These are phyloP conservation scores for Leptopilina boulardi DNA, from an alignment of 1,140 invertebrate species.

Conservation along the genomic window DNA sequence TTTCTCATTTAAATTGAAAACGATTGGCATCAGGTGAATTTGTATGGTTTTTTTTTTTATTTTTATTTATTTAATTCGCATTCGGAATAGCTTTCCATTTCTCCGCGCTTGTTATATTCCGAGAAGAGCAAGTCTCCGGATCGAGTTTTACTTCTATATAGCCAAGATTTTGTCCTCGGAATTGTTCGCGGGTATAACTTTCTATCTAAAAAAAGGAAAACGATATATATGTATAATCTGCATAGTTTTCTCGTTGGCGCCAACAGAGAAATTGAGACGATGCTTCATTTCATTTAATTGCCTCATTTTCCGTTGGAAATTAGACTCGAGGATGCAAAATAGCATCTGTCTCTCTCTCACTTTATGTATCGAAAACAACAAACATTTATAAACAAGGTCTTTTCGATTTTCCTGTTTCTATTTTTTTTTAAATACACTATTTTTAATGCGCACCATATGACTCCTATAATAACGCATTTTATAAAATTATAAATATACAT, in stretches of 20 bases:
- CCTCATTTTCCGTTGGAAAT: constrained; percentile 27
- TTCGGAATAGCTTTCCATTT: constrained; percentile 28
- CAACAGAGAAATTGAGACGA: constrained; percentile 29
- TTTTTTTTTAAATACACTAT: neutral
- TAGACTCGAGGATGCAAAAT: constrained; percentile 14
- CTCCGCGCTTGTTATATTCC: neutral
- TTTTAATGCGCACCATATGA: no score
- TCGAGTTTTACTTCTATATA: constrained; percentile 12
- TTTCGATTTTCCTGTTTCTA: neutral
- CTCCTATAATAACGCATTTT: no score
- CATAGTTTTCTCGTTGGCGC: constrained; percentile 33
- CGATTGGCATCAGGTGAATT: no score
- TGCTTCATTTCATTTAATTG: constrained; percentile 19
- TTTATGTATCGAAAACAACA: constrained; percentile 9
- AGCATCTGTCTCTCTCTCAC: neutral
- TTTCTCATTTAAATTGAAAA: no score
- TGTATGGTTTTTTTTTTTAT: neutral
- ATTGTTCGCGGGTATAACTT: constrained; percentile 9
- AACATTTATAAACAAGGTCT: constrained; percentile 6
- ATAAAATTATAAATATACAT: no score
- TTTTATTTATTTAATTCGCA: neutral
- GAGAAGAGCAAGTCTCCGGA: constrained; percentile 14
- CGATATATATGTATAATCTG: constrained; percentile 9
- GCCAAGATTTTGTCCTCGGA: constrained; percentile 16
- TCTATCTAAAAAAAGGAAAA: constrained; percentile 33